Percentiles rank a stretch among this genome's conserved stretches.
Evolutionary conservation across 1,140 invertebrate genomes (phyloP).

Genomic region (Dendroctonus valens): DNA sequence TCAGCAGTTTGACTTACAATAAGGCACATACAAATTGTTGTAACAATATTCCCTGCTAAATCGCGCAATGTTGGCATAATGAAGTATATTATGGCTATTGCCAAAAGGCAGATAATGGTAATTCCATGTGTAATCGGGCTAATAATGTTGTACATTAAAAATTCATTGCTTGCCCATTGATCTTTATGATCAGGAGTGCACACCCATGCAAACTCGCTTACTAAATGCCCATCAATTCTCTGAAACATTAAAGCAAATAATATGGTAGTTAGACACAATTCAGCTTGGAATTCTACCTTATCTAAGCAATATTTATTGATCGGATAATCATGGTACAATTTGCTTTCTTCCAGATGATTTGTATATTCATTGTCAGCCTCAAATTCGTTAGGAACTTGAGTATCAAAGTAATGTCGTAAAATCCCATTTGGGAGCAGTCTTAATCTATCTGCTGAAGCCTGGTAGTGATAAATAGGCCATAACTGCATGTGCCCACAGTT

Average conservation of each 20-base stretch:
- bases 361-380: conserved; percentile 49
- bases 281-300: conserved; percentile 55
- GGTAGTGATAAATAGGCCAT: conserved; percentile 71
- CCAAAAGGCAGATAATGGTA: conserved; percentile 67
- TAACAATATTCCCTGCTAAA: conserved; percentile 79
- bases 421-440: conserved; percentile 66
- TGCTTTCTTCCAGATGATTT: conserved; percentile 51
- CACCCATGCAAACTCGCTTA: conserved; percentile 67
- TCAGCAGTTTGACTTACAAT: conserved; percentile 74
- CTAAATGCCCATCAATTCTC: conserved; percentile 48
- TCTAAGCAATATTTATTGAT: conserved; percentile 77
- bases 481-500: conserved; percentile 67
- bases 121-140: conserved; percentile 74
- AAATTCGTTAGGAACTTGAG: conserved; percentile 54
- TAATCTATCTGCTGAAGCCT: conserved; percentile 59
- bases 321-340: conserved; percentile 66
- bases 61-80: conserved; percentile 79
- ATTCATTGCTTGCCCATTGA: conserved; percentile 68
- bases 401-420: conserved; percentile 65
- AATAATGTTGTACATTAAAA: conserved; percentile 69
- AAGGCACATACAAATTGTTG: conserved; percentile 73
- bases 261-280: not conserved
- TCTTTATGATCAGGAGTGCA: conserved; percentile 67
- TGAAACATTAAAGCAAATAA: conserved; percentile 29
- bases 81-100: conserved; percentile 78